Evolutionary conservation across 2,797 vertebrate species (phyloP), one percentile per base, ranked within the genome.

Genomic region (Scolopax rusticola): DNA sequence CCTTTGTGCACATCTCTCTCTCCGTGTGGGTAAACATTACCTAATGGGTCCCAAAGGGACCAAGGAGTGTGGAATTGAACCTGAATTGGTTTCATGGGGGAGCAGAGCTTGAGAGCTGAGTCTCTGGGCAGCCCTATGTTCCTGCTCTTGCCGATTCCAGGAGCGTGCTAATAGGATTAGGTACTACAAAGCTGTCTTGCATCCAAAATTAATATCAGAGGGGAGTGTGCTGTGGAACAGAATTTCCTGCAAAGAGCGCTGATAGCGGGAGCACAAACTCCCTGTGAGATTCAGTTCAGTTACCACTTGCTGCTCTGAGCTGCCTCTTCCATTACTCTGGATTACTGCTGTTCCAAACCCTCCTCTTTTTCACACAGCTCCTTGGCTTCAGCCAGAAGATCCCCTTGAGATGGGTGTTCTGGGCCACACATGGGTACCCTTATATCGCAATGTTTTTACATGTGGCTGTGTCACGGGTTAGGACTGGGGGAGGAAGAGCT

Each of bases 91-190:
- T 79, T 69, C 38, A 24, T 24, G 41, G 80, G 25, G 41, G 59
- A 90, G 84, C 73, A 78, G 65, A 91, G 63, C 83, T 77, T 20
- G 63, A 63, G 61, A 81, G 87, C 59, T 43, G 3, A 14, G 0
- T 96, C 89, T 92, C 53, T 84, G 83, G 76, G 82, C 83, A 84
- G 74, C 33, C 43, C 80, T 79, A 4, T 63, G 33, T 74, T 91
- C 60, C 94, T 91, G 91, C 85, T 95, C 70, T 64, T 79, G 56
- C 40, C 82, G 90, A 95, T 96, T 91, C 93, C 80, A 74, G 77
- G 60, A 93, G 91, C 81, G 23, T 95, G 86, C 80, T 93, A 89
- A 95, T 70, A 74, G 95, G 94, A 95, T 95, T 95, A 94, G 69
- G 51, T 84, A 67, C 70, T 94, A 84, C 90, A 87, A 90, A 96